These are phyloP conservation scores for Peucedramus taeniatus DNA, from an alignment of 2,113 vertebrate genomes.

Conservation along the genomic window DNA sequence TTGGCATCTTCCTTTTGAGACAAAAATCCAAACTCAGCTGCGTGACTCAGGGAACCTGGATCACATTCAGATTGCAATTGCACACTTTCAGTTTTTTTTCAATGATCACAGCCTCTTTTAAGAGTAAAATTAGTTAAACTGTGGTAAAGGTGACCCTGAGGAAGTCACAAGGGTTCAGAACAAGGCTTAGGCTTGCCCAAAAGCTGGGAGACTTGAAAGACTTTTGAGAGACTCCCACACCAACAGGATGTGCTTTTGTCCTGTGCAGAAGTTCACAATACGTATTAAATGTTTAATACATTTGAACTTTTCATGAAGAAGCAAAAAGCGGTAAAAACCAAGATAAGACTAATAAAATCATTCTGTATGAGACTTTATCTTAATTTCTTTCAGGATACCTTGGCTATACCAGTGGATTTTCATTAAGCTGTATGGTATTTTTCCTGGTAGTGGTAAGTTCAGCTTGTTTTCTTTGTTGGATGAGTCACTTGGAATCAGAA, in stretches of 20 bases:
- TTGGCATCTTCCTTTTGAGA: neutral
- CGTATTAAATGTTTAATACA: neutral
- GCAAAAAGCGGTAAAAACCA: neutral
- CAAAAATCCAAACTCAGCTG: neutral
- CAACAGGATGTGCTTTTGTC: neutral
- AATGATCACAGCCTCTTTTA: neutral
- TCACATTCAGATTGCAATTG: neutral
- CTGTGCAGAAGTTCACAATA: neutral
- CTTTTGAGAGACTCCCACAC: neutral
- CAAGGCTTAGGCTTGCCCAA: neutral
- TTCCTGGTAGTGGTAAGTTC: constrained; percentile 93
- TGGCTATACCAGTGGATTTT: constrained; percentile 84
- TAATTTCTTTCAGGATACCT: constrained; percentile 76
- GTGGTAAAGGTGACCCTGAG: neutral
- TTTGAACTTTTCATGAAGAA: neutral
- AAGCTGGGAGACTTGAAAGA: neutral
- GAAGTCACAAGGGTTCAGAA: neutral
- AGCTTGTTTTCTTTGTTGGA: neutral
- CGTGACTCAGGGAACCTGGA: neutral
- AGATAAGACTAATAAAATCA: neutral
- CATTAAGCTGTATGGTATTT: constrained; percentile 85
- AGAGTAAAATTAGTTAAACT: neutral
- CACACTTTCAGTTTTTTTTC: neutral
- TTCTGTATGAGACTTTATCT: neutral
- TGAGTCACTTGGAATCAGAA: neutral